Percentiles rank a stretch among this genome's conserved stretches.
Evolutionary conservation across 1,140 invertebrate species (phyloP).

Genomic region (Latrodectus geometricus): DNA sequence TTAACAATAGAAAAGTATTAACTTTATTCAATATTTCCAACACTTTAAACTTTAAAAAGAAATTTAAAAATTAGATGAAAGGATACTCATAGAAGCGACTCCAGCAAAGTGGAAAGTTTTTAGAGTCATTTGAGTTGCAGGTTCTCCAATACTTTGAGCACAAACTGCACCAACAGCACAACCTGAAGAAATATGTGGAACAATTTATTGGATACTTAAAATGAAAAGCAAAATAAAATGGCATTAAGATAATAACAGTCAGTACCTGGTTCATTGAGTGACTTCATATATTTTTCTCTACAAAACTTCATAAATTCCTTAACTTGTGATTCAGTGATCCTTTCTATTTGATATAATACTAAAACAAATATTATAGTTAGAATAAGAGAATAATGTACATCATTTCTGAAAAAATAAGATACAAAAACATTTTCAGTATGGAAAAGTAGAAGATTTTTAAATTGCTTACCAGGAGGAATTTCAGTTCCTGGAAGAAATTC

Average conservation of each 20-base stretch:
- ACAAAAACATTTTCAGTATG: too few relatives aligned
- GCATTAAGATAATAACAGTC: slow-evolving; percentile 63
- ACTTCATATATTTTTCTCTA: slow-evolving; percentile 85
- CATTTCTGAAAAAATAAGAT: too few relatives aligned
- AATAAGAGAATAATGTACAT: too few relatives aligned
- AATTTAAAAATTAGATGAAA: slow-evolving; percentile 21
- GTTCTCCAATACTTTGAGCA: slow-evolving; percentile 98
- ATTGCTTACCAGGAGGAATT: slow-evolving; percentile 67
- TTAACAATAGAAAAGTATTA: too few relatives aligned
- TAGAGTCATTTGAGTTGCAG: slow-evolving; percentile 99
- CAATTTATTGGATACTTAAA: not conserved
- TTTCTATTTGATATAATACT: slow-evolving; percentile 78
- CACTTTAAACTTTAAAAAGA: slow-evolving; percentile 5
- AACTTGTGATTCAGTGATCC: slow-evolving; percentile 85
- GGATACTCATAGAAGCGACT: slow-evolving; percentile 97
- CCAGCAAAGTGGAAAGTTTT: slow-evolving; percentile 99
- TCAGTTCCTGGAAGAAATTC: not conserved
- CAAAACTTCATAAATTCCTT: slow-evolving; percentile 87
- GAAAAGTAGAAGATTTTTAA: not conserved
- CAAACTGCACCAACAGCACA: slow-evolving; percentile 97
- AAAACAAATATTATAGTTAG: slow-evolving; percentile 6
- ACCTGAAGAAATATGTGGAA: slow-evolving; percentile 67
- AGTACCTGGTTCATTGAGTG: slow-evolving; percentile 87
- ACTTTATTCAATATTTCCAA: too few relatives aligned
- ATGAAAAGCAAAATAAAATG: not conserved